A percentile compares a stretch with the other conserved stretches of the same genome.
phyloP scores from a whole-genome alignment of 1,140 invertebrate genomes.

The Thaumatotibia leucotreta region DNA sequence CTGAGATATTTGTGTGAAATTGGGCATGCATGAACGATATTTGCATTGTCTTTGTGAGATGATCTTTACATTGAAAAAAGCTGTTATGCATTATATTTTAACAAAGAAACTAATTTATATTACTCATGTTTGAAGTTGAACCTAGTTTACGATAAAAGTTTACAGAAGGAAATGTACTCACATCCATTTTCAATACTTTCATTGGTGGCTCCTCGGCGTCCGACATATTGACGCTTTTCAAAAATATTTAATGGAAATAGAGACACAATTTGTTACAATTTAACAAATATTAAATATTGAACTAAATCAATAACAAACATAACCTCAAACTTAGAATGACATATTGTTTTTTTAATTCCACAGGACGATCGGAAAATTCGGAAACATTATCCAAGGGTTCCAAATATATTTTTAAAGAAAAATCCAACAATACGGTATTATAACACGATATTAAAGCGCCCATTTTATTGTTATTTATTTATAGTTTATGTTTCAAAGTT shows the following conservation, averaged over 20 bases:
- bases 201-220: slow-evolving; percentile 41
- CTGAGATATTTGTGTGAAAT: too few relatives aligned
- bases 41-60: slow-evolving; percentile 20
- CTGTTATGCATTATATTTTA: not conserved
- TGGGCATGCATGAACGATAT: not conserved
- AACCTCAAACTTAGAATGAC: not conserved
- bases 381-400: not conserved
- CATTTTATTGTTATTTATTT: too few relatives aligned
- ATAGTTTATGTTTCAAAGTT: too few relatives aligned
- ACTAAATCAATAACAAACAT: slow-evolving; percentile 11
- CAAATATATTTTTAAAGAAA: too few relatives aligned
- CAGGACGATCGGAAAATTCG: not conserved
- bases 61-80: slow-evolving; percentile 3
- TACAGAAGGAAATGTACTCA: slow-evolving; percentile 7
- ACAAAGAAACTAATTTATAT: not conserved
- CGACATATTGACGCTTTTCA: slow-evolving; percentile 23
- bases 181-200: slow-evolving; percentile 38
- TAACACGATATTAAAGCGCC: too few relatives aligned
- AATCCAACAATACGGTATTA: too few relatives aligned
- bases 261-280: not conserved
- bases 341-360: not conserved
- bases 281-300: not conserved
- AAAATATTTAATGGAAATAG: not conserved
- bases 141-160: not conserved
- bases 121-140: not conserved